Evolutionary conservation across 2,113 vertebrate genomes (phyloP).

Genomic region (Myxocyprinus asiaticus): DNA sequence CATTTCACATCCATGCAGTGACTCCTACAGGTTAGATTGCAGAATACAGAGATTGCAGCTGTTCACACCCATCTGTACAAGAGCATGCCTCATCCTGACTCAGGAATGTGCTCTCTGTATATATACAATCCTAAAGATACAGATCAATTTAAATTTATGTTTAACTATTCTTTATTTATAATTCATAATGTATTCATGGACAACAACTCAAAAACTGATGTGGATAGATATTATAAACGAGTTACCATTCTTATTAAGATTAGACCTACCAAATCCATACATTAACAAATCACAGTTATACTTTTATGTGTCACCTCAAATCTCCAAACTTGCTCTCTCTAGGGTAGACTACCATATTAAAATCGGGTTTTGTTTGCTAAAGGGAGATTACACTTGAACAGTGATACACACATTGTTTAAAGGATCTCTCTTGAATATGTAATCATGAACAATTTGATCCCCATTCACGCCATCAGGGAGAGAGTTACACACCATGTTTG

Average conservation of each 20-base stretch:
- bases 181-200: not conserved
- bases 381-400: slow-evolving; percentile 41
- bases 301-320: not conserved
- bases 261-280: not conserved
- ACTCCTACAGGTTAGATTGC: not conserved
- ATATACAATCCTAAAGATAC: not conserved
- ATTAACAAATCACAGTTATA: not conserved
- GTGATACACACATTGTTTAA: slow-evolving; percentile 52
- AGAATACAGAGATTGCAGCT: slow-evolving; percentile 12
- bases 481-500: slow-evolving; percentile 37
- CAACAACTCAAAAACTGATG: not conserved
- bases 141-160: not conserved
- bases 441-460: slow-evolving; percentile 53
- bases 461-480: slow-evolving; percentile 48
- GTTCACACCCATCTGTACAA: slow-evolving; percentile 2
- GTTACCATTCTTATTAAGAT: not conserved
- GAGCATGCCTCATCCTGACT: slow-evolving; percentile 55
- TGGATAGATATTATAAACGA: not conserved
- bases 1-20: slow-evolving; percentile 30
- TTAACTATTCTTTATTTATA: not conserved
- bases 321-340: slow-evolving; percentile 11
- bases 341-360: slow-evolving; percentile 7
- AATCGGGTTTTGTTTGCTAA: slow-evolving; percentile 41
- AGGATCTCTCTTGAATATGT: slow-evolving; percentile 51
- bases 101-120: slow-evolving; percentile 62